A percentile compares a stretch with the other conserved stretches of the same genome.
phyloP scores from a whole-genome alignment of 2,113 vertebrate species.

The Sialia sialis region DNA sequence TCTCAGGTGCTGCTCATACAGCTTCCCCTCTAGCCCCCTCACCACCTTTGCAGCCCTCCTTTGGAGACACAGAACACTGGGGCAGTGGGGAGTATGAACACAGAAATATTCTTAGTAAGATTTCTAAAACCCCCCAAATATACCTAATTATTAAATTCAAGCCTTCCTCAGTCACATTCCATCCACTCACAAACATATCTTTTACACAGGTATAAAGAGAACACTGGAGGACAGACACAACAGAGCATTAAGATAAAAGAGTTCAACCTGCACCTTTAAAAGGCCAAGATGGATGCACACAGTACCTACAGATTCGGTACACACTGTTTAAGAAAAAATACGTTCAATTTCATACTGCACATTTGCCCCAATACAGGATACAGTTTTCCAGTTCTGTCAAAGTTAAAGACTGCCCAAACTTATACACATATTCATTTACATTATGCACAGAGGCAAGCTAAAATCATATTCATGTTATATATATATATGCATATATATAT shows the following conservation, averaged over 20 bases:
- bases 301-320: background rate
- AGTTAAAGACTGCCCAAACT: background rate
- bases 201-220: background rate
- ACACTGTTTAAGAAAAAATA: background rate
- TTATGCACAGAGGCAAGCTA: background rate
- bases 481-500: background rate
- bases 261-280: accelerated
- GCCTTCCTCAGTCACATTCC: background rate
- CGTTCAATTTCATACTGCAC: background rate
- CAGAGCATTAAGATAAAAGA: background rate
- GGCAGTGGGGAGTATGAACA: background rate
- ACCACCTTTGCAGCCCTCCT: background rate
- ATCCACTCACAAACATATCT: background rate
- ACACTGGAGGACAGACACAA: background rate
- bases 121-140: background rate
- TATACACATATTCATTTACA: background rate
- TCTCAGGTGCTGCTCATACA: background rate
- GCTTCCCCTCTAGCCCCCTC: background rate
- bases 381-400: background rate
- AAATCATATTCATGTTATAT: background rate
- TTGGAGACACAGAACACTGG: background rate
- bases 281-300: background rate
- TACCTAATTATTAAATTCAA: background rate
- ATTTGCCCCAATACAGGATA: background rate
- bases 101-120: background rate